Evolutionary conservation across 2,888 invertebrate species (phyloP).

Genomic region (Polydrusus cervinus): DNA sequence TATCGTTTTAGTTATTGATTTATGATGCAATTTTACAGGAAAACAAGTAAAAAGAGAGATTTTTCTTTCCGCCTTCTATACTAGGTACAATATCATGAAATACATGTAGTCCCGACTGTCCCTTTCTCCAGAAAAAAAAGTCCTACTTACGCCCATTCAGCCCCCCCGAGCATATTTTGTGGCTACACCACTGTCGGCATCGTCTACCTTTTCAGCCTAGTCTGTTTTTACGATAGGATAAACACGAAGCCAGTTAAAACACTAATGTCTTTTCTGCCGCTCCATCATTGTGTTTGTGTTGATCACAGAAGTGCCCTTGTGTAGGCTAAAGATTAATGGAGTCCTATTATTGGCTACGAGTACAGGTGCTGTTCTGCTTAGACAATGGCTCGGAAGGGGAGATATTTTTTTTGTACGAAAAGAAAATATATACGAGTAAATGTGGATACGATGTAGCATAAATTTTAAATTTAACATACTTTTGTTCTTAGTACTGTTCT

Average conservation of each 20-base stretch:
- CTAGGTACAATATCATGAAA: no score
- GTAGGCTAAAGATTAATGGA: slow-evolving; percentile 52
- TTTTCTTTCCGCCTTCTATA: no score
- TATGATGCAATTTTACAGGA: no score
- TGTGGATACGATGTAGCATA: no score
- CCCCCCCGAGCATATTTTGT: no score
- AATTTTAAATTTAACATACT: neutral
- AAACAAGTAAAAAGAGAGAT: no score
- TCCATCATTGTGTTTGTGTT: slow-evolving; percentile 46
- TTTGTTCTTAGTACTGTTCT: no score
- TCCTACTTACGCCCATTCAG: no score
- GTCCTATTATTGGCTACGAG: slow-evolving; percentile 53
- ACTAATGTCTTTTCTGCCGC: slow-evolving; percentile 44
- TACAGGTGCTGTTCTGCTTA: slow-evolving; percentile 52
- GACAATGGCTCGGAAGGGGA: slow-evolving; percentile 37
- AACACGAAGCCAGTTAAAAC: slow-evolving; percentile 49
- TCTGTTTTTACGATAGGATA: slow-evolving; percentile 46
- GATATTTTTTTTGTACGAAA: slow-evolving; percentile 10
- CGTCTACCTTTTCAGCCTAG: neutral
- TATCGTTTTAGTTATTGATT: no score
- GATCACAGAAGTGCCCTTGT: slow-evolving; percentile 52
- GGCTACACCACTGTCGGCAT: no score
- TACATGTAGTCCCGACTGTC: no score
- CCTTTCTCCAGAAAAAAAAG: no score
- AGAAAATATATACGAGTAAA: slow-evolving; percentile 20